Conservation (phyloP, 2,797 vertebrate species). For the Erpetoichthys calabaricus region DNA sequence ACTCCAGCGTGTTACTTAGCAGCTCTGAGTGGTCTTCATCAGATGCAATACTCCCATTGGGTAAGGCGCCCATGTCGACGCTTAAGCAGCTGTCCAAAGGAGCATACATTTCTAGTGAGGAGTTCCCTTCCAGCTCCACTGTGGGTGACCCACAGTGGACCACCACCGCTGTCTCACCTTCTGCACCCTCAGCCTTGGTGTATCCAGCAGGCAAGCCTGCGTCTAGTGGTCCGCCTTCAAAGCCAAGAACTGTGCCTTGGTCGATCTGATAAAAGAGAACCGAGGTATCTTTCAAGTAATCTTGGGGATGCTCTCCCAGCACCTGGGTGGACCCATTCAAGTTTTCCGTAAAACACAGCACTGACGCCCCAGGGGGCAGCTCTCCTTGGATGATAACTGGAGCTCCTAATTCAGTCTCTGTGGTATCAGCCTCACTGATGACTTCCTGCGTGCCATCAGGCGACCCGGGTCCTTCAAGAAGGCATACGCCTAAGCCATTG, state of each 20-base stretch:
- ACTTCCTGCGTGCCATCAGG: conserved; percentile 28
- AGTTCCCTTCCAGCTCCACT: conserved; percentile 22
- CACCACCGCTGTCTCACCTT: conserved; percentile 19
- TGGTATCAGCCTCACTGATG: conserved; percentile 15
- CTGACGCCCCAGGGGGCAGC: conserved; percentile 64
- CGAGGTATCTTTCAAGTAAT: conserved; percentile 41
- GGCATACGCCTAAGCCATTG: conserved; percentile 55
- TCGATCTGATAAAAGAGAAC: conserved; percentile 61
- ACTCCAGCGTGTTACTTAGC: conserved; percentile 20
- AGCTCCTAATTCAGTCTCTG: conserved; percentile 36
- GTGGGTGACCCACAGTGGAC: conserved; percentile 29
- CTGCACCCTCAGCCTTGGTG: conserved; percentile 14
- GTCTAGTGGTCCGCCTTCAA: conserved; percentile 17
- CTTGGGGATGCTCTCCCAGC: conserved; percentile 25
- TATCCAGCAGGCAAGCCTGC: conserved; percentile 5
- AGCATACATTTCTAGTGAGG: conserved; percentile 22
- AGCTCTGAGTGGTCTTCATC: conserved; percentile 3
- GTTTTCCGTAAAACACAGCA: conserved; percentile 71
- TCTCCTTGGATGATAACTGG: conserved; percentile 68
- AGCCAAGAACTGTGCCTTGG: conserved; percentile 18
- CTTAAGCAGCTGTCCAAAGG: conserved; percentile 26
- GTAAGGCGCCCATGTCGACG: too few species aligned
- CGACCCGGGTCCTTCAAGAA: conserved; percentile 53
- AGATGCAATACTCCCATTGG: background rate
- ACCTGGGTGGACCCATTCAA: conserved; percentile 23